Conservation (phyloP, 2,797 vertebrate genomes). For the Meriones psammophilus region DNA sequence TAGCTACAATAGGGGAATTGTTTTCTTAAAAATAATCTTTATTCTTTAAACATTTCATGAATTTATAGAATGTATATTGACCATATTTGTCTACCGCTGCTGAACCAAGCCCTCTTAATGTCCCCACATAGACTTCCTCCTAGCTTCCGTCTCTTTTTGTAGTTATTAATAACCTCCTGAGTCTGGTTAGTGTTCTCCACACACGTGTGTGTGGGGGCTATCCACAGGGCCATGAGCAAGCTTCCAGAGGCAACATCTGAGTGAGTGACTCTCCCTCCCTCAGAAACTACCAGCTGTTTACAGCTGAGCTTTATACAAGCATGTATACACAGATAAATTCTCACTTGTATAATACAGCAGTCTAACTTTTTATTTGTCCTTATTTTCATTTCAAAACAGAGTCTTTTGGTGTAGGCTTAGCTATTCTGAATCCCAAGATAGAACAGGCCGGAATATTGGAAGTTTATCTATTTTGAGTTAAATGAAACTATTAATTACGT, state of each 20-base stretch:
- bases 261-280: neutral
- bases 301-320: neutral
- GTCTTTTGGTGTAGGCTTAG: neutral
- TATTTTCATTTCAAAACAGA: neutral
- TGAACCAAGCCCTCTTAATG: neutral
- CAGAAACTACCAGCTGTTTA: neutral
- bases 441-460: neutral
- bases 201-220: neutral
- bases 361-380: neutral
- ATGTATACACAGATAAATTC: neutral
- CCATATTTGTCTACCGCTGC: neutral
- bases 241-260: neutral
- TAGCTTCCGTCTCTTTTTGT: neutral
- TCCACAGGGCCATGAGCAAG: neutral
- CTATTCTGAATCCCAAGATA: neutral
- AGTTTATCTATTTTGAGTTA: neutral
- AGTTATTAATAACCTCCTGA: neutral
- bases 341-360: neutral
- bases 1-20: neutral
- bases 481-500: neutral
- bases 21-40: neutral
- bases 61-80: neutral
- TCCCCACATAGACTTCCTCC: neutral
- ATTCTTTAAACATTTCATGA: neutral
- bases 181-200: neutral